Evolutionary conservation across 2,797 vertebrate genomes (phyloP).

Genomic region (Carcharodon carcharias): DNA sequence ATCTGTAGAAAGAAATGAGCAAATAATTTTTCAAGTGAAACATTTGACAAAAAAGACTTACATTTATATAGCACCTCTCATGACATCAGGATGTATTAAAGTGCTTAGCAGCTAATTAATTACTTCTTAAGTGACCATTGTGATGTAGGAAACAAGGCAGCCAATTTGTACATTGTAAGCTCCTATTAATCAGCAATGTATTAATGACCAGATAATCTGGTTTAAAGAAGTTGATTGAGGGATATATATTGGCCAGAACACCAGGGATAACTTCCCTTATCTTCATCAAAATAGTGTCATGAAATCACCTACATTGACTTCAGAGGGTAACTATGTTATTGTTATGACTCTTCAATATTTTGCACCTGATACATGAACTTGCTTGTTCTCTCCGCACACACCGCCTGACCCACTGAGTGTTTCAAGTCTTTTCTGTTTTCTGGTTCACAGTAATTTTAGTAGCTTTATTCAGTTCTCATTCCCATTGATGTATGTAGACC

Average conservation of each 20-base stretch:
- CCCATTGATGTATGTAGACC: not conserved
- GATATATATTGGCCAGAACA: not conserved
- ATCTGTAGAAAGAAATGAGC: not conserved
- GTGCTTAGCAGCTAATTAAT: not conserved
- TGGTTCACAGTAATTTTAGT: not conserved
- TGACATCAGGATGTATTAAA: not conserved
- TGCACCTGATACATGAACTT: not conserved
- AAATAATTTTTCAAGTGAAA: not conserved
- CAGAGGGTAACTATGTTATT: not conserved
- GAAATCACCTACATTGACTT: not conserved
- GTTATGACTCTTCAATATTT: not conserved
- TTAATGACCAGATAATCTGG: not conserved
- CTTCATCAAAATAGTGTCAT: not conserved
- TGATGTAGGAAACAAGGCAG: not conserved
- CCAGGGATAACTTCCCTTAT: not conserved
- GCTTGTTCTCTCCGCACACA: not conserved
- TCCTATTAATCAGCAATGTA: not conserved
- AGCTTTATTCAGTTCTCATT: not conserved
- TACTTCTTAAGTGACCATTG: not conserved
- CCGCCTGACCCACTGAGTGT: not conserved
- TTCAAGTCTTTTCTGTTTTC: not conserved
- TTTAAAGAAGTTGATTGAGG: not conserved
- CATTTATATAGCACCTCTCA: not conserved
- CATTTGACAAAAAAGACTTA: not conserved
- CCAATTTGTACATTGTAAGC: not conserved